Percentiles rank a stretch among this genome's conserved stretches.
phyloP scores from a whole-genome alignment of 1,140 invertebrate genomes.

The Sarcophaga bullata region DNA sequence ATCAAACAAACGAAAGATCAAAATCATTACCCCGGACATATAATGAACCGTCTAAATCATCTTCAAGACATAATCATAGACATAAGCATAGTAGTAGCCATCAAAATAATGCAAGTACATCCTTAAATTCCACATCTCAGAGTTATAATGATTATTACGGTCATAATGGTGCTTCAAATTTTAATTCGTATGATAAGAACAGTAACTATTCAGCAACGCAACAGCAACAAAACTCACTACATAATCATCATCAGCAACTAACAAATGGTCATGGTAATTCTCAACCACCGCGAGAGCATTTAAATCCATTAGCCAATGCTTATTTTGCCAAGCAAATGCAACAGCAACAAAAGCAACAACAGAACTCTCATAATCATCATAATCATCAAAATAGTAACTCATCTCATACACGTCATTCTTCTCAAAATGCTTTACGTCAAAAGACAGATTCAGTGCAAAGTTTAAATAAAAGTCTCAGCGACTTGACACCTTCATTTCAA shows the following conservation, averaged over 20 bases:
- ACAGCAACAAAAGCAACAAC: conserved; percentile 41
- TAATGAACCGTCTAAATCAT: conserved; percentile 56
- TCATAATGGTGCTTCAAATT: conserved; percentile 17
- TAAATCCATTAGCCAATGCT: conserved; percentile 62
- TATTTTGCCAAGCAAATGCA: conserved; percentile 62
- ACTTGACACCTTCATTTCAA: conserved; percentile 77
- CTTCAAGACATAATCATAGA: conserved; percentile 28
- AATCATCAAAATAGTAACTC: background rate
- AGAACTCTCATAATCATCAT: conserved; percentile 47
- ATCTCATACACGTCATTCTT: conserved; percentile 51
- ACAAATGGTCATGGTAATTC: conserved; percentile 40
- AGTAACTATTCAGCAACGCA: conserved; percentile 58
- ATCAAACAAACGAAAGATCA: conserved; percentile 56
- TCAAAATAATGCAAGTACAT: conserved; percentile 42
- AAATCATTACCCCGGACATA: conserved; percentile 61
- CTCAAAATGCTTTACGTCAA: conserved; percentile 56
- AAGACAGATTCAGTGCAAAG: conserved; percentile 65
- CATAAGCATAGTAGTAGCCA: conserved; percentile 57
- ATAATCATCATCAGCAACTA: conserved; percentile 48
- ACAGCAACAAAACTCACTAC: conserved; percentile 45
- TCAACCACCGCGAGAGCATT: conserved; percentile 50
- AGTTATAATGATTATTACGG: conserved; percentile 50
- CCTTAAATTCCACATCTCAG: background rate
- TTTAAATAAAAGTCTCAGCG: conserved; percentile 63
- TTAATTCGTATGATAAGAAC: conserved; percentile 56